Base-by-base conservation (phyloP, 1,140 invertebrate genomes). In the Cryptotermes secundus region DNA sequence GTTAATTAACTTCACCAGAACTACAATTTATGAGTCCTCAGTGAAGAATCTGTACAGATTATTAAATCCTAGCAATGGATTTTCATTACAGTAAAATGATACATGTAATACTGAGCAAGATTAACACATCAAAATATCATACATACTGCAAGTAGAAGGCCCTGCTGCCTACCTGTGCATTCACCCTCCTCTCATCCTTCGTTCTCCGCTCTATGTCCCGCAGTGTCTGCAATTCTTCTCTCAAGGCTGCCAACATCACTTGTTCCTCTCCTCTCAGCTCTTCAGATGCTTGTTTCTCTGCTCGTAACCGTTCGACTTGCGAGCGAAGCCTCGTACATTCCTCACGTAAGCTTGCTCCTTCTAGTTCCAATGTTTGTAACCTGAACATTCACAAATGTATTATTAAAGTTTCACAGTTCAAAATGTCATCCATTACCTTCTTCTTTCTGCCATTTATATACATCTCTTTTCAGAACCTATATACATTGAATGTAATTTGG, bases 341-440 rank as follows among this genome's bases (percentile, higher is more conserved):
- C 86, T 96, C 95, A 87, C 95, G 94, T 83, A 96, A 89, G 85
- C 92, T 92, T 14, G 93, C 92, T 80, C 95, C 94, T 87, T 98
- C 97, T 31, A 94, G 89, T 89, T 98, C 97, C 24, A 95, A 91
- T 49, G 93, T 92, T 86, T 95, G 94, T 35, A 98, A 91, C 87
- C 97, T 92, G 83, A 45, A 72, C 1, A 79, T 49, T 26, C 42
- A 34, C 14, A n/a, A 4, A 6, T 22, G 19, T 36, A 22, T 36
- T 42, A 35, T 12, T 45, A 12, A 12, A 36, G 35, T n/a, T n/a
- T 26, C 35, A 7, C 80, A 26, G 9, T 53, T 53, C 12, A 3
- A 83, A 10, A 1, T 42, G 38, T 42, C 6, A 12, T 14, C 38
- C 9, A 9, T 42, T 42, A 12, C 38, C 38, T 42, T 42, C 38